Base-by-base conservation (phyloP, 2,888 invertebrate genomes). In the Scelioninae gen. 1 region DNA sequence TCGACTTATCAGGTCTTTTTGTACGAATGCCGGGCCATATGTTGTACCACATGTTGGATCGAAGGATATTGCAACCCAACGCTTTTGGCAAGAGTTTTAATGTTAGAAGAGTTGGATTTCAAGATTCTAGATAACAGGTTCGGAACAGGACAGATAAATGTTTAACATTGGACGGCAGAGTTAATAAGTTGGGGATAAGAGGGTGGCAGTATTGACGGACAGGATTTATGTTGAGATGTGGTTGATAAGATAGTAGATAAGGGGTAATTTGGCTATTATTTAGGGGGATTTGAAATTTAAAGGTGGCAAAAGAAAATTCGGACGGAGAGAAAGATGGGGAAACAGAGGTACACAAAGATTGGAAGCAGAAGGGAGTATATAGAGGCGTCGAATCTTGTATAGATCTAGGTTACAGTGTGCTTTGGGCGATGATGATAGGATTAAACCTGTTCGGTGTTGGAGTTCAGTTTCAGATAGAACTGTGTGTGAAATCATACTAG, bases 351-450 rank as follows among this genome's bases (percentile, higher is more conserved):
- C 2, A 23, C 4, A 63, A 63, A 69, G 45, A 6, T 62, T 31
- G 43, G 13, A 69, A 31, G 23, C 45, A 60, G 53, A 10, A 34
- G 31, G 11, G 29, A 69, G 40, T 34, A 15, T 29, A 63, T 11
- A 53, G 34, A 47, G 13, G 43, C 34, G 32, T 53, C 72, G 32
- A 68, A 56, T 72, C 72, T 62, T 68, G 63, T 65, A 47, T 34
- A 49, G 63, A 63, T 81, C 69, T 69, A 69, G 62, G 62, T 75
- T 81, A 75, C 75, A 74, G 58, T 75, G 75, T 63, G 75, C 69
- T 69, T 45, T 69, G 62, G 68, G 63, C 75, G 32, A 75, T 63
- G 75, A 81, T 81, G 80, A 81, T 75, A 51, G 63, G 74, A 81
- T 81, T 81, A 81, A 81, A 75, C 80, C 63, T 49, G 58, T 72